phyloP scores from a whole-genome alignment of 2,113 vertebrate species.

The Gambusia affinis region DNA sequence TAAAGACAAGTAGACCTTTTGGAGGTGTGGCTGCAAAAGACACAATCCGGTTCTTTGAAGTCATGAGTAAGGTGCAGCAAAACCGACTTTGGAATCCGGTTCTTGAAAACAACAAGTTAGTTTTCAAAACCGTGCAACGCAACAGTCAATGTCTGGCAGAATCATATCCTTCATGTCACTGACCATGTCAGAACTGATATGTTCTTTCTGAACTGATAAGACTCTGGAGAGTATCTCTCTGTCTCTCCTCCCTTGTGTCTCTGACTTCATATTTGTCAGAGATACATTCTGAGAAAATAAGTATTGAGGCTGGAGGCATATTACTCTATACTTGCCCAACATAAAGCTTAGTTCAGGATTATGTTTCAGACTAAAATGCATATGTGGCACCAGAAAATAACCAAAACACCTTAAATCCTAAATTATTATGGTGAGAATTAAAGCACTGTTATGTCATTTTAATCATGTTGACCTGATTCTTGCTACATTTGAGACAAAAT shows the following conservation, averaged over 20 bases:
- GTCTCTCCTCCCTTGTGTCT: no score
- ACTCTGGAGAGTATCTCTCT: no score
- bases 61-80: neutral
- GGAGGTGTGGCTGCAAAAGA: conserved; percentile 25
- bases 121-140: no score
- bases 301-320: neutral
- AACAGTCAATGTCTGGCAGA: no score
- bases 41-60: neutral
- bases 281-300: neutral
- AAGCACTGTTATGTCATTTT: neutral
- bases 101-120: neutral
- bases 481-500: neutral
- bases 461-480: neutral
- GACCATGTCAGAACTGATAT: no score
- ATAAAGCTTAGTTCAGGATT: neutral
- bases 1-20: conserved; percentile 6
- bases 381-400: neutral
- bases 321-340: neutral
- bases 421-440: neutral
- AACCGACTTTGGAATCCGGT: conserved; percentile 32
- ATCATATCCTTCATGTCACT: no score
- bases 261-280: neutral
- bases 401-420: neutral
- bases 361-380: neutral
- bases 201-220: no score